phyloP scores from a whole-genome alignment of 2,113 vertebrate species.

The Neopipo cinnamomea region DNA sequence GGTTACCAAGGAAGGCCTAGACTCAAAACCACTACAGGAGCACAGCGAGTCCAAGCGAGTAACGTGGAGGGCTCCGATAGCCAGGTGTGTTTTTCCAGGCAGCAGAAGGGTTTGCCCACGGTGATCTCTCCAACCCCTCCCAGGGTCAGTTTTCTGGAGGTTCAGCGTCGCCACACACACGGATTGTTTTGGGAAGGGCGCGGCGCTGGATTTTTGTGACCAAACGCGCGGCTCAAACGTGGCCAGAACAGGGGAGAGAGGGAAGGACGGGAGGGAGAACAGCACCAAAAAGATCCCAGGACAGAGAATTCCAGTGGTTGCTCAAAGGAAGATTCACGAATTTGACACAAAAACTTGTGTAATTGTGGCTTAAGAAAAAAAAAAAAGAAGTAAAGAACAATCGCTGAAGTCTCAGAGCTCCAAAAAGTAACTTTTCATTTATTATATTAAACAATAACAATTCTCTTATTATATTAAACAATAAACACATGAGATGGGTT shows the following conservation, averaged over 20 bases:
- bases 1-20: too few species aligned
- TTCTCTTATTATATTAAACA: conserved; percentile 81
- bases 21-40: too few species aligned
- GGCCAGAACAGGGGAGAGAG: neutral
- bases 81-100: neutral
- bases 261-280: neutral
- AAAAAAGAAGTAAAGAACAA: neutral
- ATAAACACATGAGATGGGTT: conserved; percentile 76
- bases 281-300: fast-evolving
- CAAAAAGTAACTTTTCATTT: conserved; percentile 69
- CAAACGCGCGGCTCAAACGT: neutral
- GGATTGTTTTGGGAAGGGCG: neutral
- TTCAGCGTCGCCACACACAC: neutral
- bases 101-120: neutral
- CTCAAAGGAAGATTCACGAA: neutral
- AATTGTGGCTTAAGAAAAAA: neutral
- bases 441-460: conserved; percentile 78
- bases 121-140: neutral
- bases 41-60: neutral
- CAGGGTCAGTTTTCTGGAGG: neutral
- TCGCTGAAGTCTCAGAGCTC: neutral
- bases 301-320: too few species aligned
- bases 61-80: fast-evolving
- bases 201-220: fast-evolving
- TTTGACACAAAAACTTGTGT: neutral